Percentiles rank a stretch among this genome's conserved stretches.
phyloP scores from a whole-genome alignment of 2,113 vertebrate genomes.

The Drymodes brunneopygia region DNA sequence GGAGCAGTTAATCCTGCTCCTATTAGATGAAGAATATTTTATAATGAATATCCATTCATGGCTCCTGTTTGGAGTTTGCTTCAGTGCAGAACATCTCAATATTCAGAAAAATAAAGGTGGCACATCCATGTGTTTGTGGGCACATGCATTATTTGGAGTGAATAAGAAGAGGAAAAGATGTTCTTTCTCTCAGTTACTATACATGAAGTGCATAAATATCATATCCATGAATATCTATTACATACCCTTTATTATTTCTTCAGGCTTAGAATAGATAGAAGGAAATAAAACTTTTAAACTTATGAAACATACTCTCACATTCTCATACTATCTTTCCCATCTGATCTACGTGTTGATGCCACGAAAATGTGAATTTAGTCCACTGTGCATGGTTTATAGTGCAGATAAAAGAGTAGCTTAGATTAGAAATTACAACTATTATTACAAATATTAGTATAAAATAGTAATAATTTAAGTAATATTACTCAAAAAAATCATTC shows the following conservation, averaged over 20 bases:
- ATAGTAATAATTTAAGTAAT: neutral
- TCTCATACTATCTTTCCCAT: neutral
- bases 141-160: neutral
- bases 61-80: neutral
- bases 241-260: neutral
- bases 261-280: neutral
- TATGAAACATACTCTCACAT: neutral
- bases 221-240: neutral
- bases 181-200: neutral
- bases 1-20: neutral
- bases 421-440: neutral
- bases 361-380: neutral
- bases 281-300: neutral
- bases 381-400: neutral
- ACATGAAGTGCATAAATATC: neutral
- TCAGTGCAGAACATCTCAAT: neutral
- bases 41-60: neutral
- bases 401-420: neutral
- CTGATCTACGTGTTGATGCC: neutral
- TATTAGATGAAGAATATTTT: neutral
- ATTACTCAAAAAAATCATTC: neutral
- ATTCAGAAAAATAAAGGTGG: neutral
- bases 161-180: neutral
- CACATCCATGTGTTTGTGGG: no score
- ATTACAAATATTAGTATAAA: neutral